Evolutionary conservation across 2,113 vertebrate species (phyloP).

Genomic region (Marmota flaviventris): DNA sequence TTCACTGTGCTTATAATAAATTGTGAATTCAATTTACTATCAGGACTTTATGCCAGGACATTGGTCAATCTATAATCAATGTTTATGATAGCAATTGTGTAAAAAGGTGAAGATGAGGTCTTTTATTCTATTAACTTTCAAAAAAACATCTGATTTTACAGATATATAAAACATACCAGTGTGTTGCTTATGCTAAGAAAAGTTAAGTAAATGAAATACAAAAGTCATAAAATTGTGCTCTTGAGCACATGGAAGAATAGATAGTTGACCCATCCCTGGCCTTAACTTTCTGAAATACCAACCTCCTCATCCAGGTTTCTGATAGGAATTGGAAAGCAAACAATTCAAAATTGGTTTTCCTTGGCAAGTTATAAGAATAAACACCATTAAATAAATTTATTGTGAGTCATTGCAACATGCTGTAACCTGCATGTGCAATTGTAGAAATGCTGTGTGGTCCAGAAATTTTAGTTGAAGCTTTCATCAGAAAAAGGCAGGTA

Average conservation of each 20-base stretch:
- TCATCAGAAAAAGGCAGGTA: background rate
- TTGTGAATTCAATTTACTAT: background rate
- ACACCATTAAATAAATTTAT: slow-evolving; percentile 49
- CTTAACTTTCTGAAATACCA: background rate
- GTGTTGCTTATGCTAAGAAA: background rate
- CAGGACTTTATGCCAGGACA: background rate
- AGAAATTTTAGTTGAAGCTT: background rate
- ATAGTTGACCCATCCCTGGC: background rate
- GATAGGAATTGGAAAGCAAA: slow-evolving; percentile 34
- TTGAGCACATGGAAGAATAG: background rate
- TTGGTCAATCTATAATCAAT: background rate
- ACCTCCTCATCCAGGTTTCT: background rate
- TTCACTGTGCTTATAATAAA: background rate
- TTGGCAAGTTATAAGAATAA: slow-evolving; percentile 22
- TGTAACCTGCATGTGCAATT: background rate
- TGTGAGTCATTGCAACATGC: background rate
- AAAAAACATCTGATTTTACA: background rate
- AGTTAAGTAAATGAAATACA: background rate
- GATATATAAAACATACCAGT: background rate
- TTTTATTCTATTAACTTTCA: background rate
- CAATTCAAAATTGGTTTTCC: background rate
- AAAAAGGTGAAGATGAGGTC: background rate
- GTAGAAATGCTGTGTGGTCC: background rate
- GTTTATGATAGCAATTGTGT: background rate
- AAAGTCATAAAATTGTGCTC: background rate